Conservation (phyloP, 2,888 invertebrate species). For the Drosophila quinaria region DNA sequence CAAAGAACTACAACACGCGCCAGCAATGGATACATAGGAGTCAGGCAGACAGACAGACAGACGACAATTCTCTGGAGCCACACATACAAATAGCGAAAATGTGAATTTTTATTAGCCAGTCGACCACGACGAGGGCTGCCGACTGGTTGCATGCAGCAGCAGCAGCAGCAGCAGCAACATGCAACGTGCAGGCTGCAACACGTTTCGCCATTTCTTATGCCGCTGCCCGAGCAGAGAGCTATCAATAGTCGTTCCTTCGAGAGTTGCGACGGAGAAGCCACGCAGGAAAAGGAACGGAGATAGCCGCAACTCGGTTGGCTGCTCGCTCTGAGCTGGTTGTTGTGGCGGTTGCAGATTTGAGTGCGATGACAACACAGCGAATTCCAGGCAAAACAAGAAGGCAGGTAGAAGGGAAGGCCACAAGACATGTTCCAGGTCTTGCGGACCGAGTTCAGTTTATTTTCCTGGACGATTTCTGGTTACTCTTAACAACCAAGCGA, state of each 20-base stretch:
- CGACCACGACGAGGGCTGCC: constrained; percentile 27
- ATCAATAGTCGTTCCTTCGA: constrained; percentile 21
- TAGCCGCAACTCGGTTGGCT: constrained; percentile 14
- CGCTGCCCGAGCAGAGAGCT: constrained; percentile 13
- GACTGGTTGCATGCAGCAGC: constrained; percentile 41
- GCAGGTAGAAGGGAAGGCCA: constrained; percentile 44
- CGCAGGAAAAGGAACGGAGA: constrained; percentile 17
- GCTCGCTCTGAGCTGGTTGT: constrained; percentile 15
- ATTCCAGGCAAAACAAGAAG: constrained; percentile 39
- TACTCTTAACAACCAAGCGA: constrained; percentile 27
- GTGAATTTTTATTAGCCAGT: constrained; percentile 35
- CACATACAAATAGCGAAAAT: constrained; percentile 30
- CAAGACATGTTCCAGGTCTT: constrained; percentile 39
- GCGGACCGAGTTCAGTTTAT: constrained; percentile 2
- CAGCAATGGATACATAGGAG: constrained; percentile 21
- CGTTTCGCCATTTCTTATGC: constrained; percentile 23
- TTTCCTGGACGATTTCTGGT: constrained; percentile 8
- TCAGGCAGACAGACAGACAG: neutral
- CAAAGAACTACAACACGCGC: constrained; percentile 43
- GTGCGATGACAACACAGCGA: constrained; percentile 60
- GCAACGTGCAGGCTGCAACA: constrained; percentile 14
- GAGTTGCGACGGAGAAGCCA: constrained; percentile 9
- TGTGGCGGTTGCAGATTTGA: constrained; percentile 73
- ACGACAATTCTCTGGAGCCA: neutral
- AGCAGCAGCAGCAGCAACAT: constrained; percentile 10